Percentiles rank a stretch among this genome's conserved stretches.
Conservation (phyloP, 1,140 invertebrate genomes). For the Copidosoma floridanum region DNA sequence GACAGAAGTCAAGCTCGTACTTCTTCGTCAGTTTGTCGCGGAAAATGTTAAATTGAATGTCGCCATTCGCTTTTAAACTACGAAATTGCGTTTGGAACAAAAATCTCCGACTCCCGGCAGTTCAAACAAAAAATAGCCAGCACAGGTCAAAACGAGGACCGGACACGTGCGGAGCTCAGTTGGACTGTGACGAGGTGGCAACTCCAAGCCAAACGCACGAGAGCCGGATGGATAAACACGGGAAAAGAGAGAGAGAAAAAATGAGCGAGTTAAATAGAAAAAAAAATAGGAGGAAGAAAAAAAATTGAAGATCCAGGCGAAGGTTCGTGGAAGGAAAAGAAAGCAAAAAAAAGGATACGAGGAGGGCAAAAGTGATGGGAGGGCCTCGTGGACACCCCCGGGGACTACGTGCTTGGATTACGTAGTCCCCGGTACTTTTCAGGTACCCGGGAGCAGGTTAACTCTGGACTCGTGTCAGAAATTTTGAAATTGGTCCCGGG, state of each 20-base stretch:
- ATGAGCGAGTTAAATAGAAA: slow-evolving; percentile 24
- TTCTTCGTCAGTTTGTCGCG: too few species aligned
- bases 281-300: slow-evolving; percentile 18
- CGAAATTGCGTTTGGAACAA: background rate
- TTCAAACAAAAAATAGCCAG: too few species aligned
- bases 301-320: slow-evolving; percentile 8
- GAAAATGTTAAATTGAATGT: too few species aligned
- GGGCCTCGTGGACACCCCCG: slow-evolving; percentile 22
- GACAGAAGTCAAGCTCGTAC: too few species aligned
- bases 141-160: too few species aligned
- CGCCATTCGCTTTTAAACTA: too few species aligned
- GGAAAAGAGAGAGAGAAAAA: background rate
- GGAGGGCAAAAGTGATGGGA: slow-evolving; percentile 4
- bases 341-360: background rate
- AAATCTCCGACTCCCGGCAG: background rate
- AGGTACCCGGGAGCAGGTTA: slow-evolving; percentile 17
- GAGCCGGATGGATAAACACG: slow-evolving; percentile 21
- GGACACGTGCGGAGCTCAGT: background rate
- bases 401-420: slow-evolving; percentile 35
- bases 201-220: background rate
- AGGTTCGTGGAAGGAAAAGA: background rate
- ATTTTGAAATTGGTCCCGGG: slow-evolving; percentile 27
- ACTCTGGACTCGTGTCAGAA: slow-evolving; percentile 29
- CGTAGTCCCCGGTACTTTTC: slow-evolving; percentile 19
- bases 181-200: background rate